These are phyloP conservation scores for Malacoraja senta DNA, from an alignment of 2,797 vertebrate genomes.

Conservation along the genomic window DNA sequence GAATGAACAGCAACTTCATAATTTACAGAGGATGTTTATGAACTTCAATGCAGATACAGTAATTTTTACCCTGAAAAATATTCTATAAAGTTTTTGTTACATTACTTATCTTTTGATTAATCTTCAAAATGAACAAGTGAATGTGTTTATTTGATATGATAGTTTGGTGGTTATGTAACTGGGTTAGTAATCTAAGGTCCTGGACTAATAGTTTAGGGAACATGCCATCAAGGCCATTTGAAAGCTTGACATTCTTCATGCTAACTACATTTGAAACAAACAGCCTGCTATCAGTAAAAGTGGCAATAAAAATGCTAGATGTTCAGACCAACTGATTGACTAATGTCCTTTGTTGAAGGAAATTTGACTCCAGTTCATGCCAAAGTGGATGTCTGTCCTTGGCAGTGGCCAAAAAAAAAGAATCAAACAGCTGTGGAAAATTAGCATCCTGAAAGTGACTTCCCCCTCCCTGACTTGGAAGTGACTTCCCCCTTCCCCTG, in stretches of 20 bases:
- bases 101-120: not conserved
- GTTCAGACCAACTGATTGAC: not conserved
- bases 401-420: not conserved
- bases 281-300: not conserved
- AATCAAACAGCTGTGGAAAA: not conserved
- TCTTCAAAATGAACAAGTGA: not conserved
- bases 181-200: not conserved
- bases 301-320: not conserved
- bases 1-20: not conserved
- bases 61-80: not conserved
- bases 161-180: not conserved
- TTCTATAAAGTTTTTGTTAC: not conserved
- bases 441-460: not conserved
- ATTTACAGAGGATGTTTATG: not conserved
- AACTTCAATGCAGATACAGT: not conserved
- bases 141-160: not conserved
- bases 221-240: not conserved
- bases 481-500: not conserved
- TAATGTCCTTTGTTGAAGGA: not conserved
- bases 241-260: not conserved
- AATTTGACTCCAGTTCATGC: not conserved
- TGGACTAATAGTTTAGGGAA: not conserved
- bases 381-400: not conserved
- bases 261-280: not conserved
- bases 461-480: not conserved